Percentiles rank a stretch among this genome's conserved stretches.
Evolutionary conservation across 2,113 vertebrate genomes (phyloP).

Genomic region (Emberiza fucata): DNA sequence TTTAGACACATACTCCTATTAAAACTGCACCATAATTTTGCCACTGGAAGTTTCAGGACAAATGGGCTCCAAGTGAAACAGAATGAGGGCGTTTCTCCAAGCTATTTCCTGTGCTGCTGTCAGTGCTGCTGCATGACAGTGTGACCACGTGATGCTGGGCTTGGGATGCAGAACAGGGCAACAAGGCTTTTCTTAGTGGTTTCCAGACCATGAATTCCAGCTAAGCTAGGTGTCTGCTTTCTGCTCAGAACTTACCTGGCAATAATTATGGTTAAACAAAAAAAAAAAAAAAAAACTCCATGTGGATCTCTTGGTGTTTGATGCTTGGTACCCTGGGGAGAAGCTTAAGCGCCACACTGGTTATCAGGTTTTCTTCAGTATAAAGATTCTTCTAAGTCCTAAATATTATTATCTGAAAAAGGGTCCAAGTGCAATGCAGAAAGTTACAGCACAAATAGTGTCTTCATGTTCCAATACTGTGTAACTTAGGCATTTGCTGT

Average conservation of each 20-base stretch:
- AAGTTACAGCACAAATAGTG: not conserved
- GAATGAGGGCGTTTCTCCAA: constrained; percentile 51
- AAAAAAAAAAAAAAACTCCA: not conserved
- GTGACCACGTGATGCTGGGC: constrained; percentile 2
- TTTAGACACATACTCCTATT: constrained; percentile 56
- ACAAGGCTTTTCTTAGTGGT: constrained; percentile 30
- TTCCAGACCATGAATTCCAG: constrained; percentile 63
- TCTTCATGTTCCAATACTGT: not conserved
- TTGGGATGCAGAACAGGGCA: constrained; percentile 34
- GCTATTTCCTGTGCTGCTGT: not conserved
- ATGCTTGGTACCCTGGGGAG: not conserved
- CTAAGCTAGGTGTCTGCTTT: constrained; percentile 42
- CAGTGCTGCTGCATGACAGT: not conserved
- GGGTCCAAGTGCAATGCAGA: not conserved
- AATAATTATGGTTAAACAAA: not conserved
- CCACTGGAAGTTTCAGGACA: constrained; percentile 64
- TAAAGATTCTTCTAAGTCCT: not conserved
- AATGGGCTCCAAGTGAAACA: constrained; percentile 64
- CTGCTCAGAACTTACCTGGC: constrained; percentile 52
- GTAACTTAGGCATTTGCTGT: not conserved
- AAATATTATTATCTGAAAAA: not conserved
- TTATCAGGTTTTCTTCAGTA: not conserved
- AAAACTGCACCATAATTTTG: constrained; percentile 57
- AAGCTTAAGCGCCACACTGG: not conserved
- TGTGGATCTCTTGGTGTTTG: not conserved